Evolutionary conservation across 2,888 invertebrate species (phyloP), one percentile per base, ranked within the genome.

Genomic region (Lacanobia oleracea): DNA sequence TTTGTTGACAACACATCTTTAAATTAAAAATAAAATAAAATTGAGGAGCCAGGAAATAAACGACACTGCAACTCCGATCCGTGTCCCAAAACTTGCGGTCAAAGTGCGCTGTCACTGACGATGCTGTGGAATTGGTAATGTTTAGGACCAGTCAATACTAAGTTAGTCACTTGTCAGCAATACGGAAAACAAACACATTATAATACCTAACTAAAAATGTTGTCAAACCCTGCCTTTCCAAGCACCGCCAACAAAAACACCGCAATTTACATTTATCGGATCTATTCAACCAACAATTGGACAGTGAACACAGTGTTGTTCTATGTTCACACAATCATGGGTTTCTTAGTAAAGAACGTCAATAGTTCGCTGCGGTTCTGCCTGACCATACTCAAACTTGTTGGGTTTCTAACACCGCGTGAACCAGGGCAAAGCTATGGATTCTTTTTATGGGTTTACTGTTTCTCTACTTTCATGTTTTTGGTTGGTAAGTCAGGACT

Each of bases 391-490:
- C 65, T 88, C 10, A 87, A 82, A 70, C 53, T 85, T 0, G 67
- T 72, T n/a, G 89, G 89, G 0, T 89, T 88, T 45, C 63, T 89
- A 2, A 70, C 75, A 0, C 75, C 84, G 0, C 73, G 72, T 3
- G 61, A 64, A 0, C 45, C 76, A 33, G 61, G 74, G 0, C 27
- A 40, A 3, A 14, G 0, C 21, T 57, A 61, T 23, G 56, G 57
- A 12, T 61, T 85, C 1, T 59, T 85, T 10, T 67, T 67, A 40
- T 70, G 60, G 57, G 12, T 79, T 0, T 88, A 88, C 40, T 79
- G 84, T 62, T 48, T 81, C 8, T 82, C 78, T 50, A 85, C 81
- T 79, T 88, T 86, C 37, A 77, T 77, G 66, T 87, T 82, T 60
- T 0, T 85, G 9, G 81, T 67, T 33, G 90, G 89, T 90, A 79